phyloP scores from a whole-genome alignment of 2,113 vertebrate genomes.

The Dipodomys merriami region DNA sequence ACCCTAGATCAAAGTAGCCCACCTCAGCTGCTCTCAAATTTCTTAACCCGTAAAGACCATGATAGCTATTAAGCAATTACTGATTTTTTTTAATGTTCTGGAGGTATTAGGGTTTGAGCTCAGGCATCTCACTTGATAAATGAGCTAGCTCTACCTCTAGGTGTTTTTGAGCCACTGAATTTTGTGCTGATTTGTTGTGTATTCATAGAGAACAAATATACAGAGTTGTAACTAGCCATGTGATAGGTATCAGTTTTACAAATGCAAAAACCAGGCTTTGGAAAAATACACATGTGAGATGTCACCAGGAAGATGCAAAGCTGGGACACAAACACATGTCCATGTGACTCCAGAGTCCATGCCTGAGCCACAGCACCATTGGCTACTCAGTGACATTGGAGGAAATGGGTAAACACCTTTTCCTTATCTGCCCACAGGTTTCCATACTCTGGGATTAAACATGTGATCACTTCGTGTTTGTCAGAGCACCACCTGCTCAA shows the following conservation, averaged over 20 bases:
- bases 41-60: neutral
- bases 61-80: no score
- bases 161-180: neutral
- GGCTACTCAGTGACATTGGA: neutral
- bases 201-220: neutral
- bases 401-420: no score
- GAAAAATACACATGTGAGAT: neutral
- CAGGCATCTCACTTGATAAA: no score
- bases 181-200: neutral
- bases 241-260: neutral
- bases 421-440: neutral
- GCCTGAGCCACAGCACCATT: accelerated
- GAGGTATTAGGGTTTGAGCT: no score
- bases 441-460: neutral
- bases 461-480: neutral
- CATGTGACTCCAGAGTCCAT: neutral
- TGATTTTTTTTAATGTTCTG: neutral
- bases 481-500: neutral
- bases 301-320: neutral
- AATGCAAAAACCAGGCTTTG: neutral
- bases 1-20: neutral
- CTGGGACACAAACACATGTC: neutral
- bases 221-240: neutral
- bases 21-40: neutral
- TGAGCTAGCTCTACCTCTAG: neutral